Percentiles rank a stretch among this genome's conserved stretches.
These are phyloP conservation scores for Dreissena rostriformis DNA, from an alignment of 1,140 invertebrate genomes.

Conservation along the genomic window DNA sequence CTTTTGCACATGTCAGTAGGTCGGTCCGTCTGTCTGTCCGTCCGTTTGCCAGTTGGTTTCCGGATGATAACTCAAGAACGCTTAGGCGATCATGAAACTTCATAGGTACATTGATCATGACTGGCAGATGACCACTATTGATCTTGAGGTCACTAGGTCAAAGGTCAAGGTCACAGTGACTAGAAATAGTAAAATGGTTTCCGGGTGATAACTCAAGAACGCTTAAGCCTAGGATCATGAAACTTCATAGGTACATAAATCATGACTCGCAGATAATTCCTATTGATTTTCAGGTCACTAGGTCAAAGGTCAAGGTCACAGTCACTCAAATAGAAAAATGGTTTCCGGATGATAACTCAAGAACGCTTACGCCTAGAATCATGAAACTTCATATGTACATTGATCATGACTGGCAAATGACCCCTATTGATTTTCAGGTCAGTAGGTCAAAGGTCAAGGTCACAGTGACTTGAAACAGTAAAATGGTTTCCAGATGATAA, in stretches of 20 bases:
- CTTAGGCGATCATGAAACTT: not conserved
- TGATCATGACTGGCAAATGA: not conserved
- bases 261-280: not conserved
- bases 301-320: not conserved
- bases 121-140: not conserved
- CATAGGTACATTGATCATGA: not conserved
- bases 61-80: not conserved
- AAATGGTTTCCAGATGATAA: not conserved
- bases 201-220: not conserved
- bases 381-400: not conserved
- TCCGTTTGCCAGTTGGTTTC: not conserved
- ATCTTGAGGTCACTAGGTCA: not conserved
- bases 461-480: not conserved
- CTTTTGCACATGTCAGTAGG: not conserved
- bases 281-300: not conserved
- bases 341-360: not conserved
- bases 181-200: not conserved
- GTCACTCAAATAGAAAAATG: not conserved
- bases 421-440: not conserved
- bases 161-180: not conserved
- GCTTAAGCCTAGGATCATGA: not conserved
- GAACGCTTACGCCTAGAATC: not conserved
- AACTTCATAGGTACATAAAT: not conserved
- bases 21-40: not conserved
- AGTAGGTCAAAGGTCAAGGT: slow-evolving; percentile 2